Percentiles rank a stretch among this genome's conserved stretches.
These are phyloP conservation scores for Zaprionus africanus DNA, from an alignment of 1,140 invertebrate species.

Conservation along the genomic window DNA sequence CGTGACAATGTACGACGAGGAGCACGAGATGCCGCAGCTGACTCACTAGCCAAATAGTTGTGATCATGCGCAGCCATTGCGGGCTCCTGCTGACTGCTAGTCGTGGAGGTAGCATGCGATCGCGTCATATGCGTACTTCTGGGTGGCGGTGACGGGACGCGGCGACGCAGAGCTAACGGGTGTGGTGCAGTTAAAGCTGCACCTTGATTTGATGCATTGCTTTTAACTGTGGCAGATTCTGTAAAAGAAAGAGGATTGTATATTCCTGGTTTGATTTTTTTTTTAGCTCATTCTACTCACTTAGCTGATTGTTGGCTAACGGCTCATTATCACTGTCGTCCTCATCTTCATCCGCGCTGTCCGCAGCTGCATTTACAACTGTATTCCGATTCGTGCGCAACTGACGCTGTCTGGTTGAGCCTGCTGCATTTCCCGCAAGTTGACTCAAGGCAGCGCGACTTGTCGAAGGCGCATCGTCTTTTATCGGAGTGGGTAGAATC, in stretches of 20 bases:
- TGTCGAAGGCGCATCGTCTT: constrained; percentile 74
- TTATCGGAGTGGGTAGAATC: constrained; percentile 83
- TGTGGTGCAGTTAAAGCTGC: constrained; percentile 54
- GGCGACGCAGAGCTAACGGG: constrained; percentile 62
- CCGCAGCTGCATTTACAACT: constrained; percentile 45
- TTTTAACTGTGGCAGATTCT: constrained; percentile 58
- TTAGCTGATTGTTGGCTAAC: constrained; percentile 77
- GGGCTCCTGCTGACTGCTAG: constrained; percentile 35
- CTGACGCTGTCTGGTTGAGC: constrained; percentile 51
- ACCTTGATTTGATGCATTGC: constrained; percentile 16
- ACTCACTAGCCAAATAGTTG: constrained; percentile 75
- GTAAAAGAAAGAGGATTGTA: not conserved
- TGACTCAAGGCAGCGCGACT: constrained; percentile 63
- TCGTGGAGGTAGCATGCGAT: constrained; percentile 80
- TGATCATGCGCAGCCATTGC: constrained; percentile 70
- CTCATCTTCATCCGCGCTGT: constrained; percentile 57
- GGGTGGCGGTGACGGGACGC: constrained; percentile 41
- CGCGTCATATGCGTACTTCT: constrained; percentile 76
- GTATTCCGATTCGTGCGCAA: constrained; percentile 81
- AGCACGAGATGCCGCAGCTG: constrained; percentile 49
- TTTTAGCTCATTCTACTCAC: constrained; percentile 43
- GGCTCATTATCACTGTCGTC: constrained; percentile 81
- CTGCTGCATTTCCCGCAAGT: constrained; percentile 1
- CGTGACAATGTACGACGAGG: constrained; percentile 75
- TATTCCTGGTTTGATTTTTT: not conserved